Conservation (phyloP, 2,888 invertebrate genomes). For the Lacanobia wlatinum region DNA sequence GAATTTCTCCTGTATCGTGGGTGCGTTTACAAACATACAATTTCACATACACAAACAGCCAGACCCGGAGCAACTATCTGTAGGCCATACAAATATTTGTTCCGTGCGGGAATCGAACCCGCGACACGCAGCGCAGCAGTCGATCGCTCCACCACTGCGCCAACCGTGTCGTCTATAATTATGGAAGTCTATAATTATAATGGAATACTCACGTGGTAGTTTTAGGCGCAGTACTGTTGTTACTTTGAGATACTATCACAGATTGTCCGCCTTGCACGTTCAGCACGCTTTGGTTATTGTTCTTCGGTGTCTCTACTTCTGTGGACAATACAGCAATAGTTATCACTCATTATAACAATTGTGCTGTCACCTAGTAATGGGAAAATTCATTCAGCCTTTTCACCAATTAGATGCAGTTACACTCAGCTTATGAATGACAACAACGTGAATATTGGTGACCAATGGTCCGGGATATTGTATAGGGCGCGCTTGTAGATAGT, state of each 20-base stretch:
- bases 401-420: neutral
- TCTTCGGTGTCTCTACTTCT: conserved; percentile 68
- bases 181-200: no score
- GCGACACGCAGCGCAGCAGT: no score
- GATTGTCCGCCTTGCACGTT: conserved; percentile 79
- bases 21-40: no score
- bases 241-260: conserved; percentile 89
- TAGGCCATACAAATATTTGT: no score
- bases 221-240: conserved; percentile 78
- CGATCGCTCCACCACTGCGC: no score
- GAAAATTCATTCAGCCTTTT: conserved; percentile 5
- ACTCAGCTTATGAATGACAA: neutral
- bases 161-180: no score
- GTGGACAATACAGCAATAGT: conserved; percentile 39
- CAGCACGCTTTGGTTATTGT: conserved; percentile 71
- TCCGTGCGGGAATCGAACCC: no score
- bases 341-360: neutral
- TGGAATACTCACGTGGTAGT: conserved; percentile 76
- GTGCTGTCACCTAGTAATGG: neutral
- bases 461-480: neutral
- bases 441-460: neutral
- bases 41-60: no score
- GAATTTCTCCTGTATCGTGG: no score
- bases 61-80: no score
- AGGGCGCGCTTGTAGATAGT: neutral